These are phyloP conservation scores for Tenebrosternarchus preto DNA, from an alignment of 2,113 vertebrate species.

Conservation along the genomic window DNA sequence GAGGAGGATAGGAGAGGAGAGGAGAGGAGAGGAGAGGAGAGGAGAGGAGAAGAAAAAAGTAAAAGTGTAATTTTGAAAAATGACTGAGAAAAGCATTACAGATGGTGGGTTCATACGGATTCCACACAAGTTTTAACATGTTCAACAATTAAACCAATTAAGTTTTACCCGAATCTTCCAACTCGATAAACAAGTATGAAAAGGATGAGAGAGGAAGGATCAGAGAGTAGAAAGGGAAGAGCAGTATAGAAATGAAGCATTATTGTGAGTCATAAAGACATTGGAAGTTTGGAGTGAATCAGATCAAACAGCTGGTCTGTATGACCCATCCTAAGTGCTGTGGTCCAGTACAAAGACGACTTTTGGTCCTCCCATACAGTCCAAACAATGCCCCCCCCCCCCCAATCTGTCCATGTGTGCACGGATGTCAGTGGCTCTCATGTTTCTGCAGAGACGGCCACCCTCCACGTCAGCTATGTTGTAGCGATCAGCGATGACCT, in stretches of 20 bases:
- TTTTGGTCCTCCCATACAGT: constrained; percentile 9
- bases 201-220: no score
- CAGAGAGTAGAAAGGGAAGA: neutral
- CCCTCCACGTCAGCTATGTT: constrained; percentile 19
- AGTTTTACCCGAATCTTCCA: no score
- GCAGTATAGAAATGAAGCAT: neutral
- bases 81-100: neutral
- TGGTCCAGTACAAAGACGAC: constrained; percentile 20
- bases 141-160: no score
- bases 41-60: neutral
- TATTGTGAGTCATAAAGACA: neutral
- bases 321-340: no score
- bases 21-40: neutral
- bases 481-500: constrained; percentile 36
- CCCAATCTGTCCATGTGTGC: neutral
- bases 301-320: neutral
- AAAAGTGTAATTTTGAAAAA: neutral
- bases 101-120: no score
- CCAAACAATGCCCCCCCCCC: neutral
- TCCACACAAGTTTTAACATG: no score
- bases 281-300: neutral
- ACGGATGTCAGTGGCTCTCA: neutral
- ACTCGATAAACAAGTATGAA: no score
- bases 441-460: constrained; percentile 31
- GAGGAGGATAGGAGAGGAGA: neutral